phyloP scores from a whole-genome alignment of 2,113 vertebrate genomes.

The Sphyrna mokarran region DNA sequence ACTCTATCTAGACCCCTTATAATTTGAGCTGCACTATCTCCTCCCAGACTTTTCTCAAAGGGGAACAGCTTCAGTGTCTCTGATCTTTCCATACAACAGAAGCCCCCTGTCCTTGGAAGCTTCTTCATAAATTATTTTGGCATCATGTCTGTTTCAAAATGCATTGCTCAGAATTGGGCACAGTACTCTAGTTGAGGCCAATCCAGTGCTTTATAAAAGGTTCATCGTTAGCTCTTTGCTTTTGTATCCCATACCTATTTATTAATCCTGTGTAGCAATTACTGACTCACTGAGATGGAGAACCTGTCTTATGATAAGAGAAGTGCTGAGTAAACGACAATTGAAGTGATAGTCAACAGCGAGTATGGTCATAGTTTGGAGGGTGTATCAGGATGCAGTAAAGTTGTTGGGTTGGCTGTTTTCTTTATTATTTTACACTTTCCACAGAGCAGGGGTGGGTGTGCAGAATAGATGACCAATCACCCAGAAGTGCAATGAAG shows the following conservation, averaged over 20 bases:
- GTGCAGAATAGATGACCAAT: not conserved
- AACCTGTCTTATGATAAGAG: not conserved
- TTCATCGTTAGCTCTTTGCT: not conserved
- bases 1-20: too few relatives aligned
- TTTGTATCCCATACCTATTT: not conserved
- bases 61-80: too few relatives aligned
- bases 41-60: too few relatives aligned
- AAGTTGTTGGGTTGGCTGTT: not conserved
- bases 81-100: too few relatives aligned
- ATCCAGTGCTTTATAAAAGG: not conserved
- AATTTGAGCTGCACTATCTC: too few relatives aligned
- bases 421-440: not conserved
- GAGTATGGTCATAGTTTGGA: not conserved
- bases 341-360: not conserved
- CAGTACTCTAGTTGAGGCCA: too few relatives aligned
- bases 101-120: too few relatives aligned
- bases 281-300: not conserved
- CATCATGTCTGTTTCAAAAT: too few relatives aligned
- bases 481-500: not conserved
- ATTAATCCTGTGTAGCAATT: not conserved
- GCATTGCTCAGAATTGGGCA: too few relatives aligned
- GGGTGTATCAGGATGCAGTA: not conserved
- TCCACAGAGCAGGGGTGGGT: not conserved
- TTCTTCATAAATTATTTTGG: too few relatives aligned
- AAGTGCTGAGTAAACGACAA: not conserved